Evolutionary conservation across 2,888 invertebrate species (phyloP).

Genomic region (Palloptera scutellata): DNA sequence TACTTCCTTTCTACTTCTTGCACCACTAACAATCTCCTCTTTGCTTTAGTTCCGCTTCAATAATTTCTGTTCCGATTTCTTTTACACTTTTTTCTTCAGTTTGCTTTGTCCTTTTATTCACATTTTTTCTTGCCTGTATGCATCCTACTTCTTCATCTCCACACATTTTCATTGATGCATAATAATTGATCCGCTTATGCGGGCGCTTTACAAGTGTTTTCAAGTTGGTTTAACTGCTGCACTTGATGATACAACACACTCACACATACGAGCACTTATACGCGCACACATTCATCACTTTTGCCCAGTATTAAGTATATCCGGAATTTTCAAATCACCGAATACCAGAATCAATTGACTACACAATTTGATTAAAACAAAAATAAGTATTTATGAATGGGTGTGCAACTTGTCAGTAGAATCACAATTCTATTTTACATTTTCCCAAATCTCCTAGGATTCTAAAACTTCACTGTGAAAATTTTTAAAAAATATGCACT

Average conservation of each 20-base stretch:
- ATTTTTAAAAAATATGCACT: too few relatives aligned
- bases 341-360: too few relatives aligned
- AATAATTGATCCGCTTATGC: slow-evolving; percentile 51
- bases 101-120: neutral
- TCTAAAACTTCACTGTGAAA: too few relatives aligned
- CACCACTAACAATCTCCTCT: too few relatives aligned
- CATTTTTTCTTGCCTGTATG: neutral
- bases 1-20: too few relatives aligned
- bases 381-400: too few relatives aligned
- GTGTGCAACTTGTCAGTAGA: too few relatives aligned
- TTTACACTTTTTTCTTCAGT: neutral
- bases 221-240: slow-evolving; percentile 1
- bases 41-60: too few relatives aligned
- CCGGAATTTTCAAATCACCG: too few relatives aligned
- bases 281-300: slow-evolving; percentile 24
- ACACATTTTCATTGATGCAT: slow-evolving; percentile 49
- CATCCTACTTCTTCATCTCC: slow-evolving; percentile 23
- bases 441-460: too few relatives aligned
- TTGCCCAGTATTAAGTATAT: neutral
- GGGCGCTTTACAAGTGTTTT: slow-evolving; percentile 31
- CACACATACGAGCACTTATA: slow-evolving; percentile 21
- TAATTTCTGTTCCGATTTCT: slow-evolving; percentile 23
- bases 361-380: too few relatives aligned
- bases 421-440: too few relatives aligned
- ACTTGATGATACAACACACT: neutral